A percentile compares a stretch with the other conserved stretches of the same genome.
These are phyloP conservation scores for Drosophila maculinotata DNA, from an alignment of 2,888 invertebrate species.

Conservation along the genomic window DNA sequence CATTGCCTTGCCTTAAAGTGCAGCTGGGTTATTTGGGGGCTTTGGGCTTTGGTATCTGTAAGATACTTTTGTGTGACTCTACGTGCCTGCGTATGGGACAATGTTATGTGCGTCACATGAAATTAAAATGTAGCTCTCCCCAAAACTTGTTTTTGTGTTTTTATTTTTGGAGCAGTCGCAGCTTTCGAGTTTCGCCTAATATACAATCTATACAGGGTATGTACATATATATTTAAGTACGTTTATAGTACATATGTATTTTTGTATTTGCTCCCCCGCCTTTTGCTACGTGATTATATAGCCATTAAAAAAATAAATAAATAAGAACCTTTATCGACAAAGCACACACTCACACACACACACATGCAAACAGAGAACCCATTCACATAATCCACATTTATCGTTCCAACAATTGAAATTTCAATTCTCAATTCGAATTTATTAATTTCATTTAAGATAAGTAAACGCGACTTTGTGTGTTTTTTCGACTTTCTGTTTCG, in stretches of 20 bases:
- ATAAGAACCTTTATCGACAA: conserved; percentile 49
- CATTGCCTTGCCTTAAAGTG: conserved; percentile 3
- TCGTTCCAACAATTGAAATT: conserved; percentile 47
- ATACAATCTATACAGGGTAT: conserved; percentile 32
- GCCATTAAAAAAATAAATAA: conserved; percentile 60
- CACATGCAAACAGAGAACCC: conserved; percentile 17
- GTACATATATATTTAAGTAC: conserved; percentile 1
- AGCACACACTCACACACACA: conserved; percentile 4
- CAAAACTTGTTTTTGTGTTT: conserved; percentile 56
- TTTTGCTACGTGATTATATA: conserved; percentile 73
- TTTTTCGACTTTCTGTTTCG: conserved; percentile 25
- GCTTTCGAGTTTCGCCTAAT: conserved; percentile 40
- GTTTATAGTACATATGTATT: conserved; percentile 12
- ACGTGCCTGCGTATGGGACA: conserved; percentile 58
- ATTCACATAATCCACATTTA: conserved; percentile 50
- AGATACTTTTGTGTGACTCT: conserved; percentile 54
- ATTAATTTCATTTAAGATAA: conserved; percentile 78
- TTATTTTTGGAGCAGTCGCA: conserved; percentile 38
- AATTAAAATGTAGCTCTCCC: conserved; percentile 70
- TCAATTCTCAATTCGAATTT: conserved; percentile 68
- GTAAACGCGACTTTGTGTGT: conserved; percentile 52
- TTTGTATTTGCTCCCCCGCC: conserved; percentile 33
- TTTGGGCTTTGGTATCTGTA: conserved; percentile 40
- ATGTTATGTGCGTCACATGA: conserved; percentile 74
- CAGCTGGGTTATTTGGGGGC: conserved; percentile 27